Base-by-base conservation (phyloP, 2,113 vertebrate species). In the Xiphophorus hellerii region DNA sequence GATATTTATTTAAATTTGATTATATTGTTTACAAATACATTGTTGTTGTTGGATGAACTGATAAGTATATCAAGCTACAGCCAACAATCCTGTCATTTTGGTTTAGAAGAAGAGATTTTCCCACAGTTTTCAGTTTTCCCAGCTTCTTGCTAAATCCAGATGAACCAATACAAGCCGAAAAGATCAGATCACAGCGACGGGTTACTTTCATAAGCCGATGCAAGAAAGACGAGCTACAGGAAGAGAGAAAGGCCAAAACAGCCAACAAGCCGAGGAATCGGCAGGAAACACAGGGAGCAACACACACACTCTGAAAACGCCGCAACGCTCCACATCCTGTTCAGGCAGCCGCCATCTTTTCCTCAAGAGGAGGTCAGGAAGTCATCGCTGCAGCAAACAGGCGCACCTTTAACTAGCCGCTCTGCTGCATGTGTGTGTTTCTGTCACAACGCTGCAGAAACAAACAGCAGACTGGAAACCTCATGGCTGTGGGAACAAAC, bases 281-380 rank as follows among this genome's bases (percentile, higher is more conserved):
- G 77, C 84, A 88, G 87, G 84, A 87, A 87, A 80, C 74, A 85
- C 80, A 72, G 60, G 77, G 28, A 73, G 28, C 70, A 58, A 73
- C n/a, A 68, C 37, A 66, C 69, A 74, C 9, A 44, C 63, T 62
- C 17, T n/a, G 12, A 35, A 66, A 30, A 64, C 5, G 54, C 65
- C 62, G 71, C 61, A 78, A 29, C 65, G 65, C 76, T 81, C 81
- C 80, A 78, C 78, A 86, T 92, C 92, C 92, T 87, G 88, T 89
- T 83, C 87, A 88, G 90, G 87, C 54, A 35, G 62, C 67, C 29
- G 81, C 79, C 88, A 93, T 87, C 81, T 80, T 37, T 83, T 89
- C 77, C 78, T 82, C 71, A 62, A 87, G 28, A 35, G 72, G 86
- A 76, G 87, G 30, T 84, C 75, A 87, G 28, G 62, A 77, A 74